Conservation (phyloP, 2,113 vertebrate species). For the Hydropotes inermis region DNA sequence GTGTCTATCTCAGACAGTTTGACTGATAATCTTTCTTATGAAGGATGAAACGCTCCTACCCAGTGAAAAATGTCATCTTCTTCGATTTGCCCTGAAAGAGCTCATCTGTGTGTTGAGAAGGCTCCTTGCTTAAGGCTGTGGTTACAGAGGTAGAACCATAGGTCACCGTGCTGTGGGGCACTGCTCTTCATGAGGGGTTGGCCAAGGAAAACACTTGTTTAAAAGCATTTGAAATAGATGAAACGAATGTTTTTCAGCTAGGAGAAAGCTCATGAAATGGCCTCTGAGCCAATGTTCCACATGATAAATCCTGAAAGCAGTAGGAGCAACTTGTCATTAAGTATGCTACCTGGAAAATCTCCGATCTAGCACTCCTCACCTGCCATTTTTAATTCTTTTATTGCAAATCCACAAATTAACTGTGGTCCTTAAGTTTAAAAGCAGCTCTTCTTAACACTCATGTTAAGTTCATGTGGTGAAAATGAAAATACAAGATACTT, state of each 20-base stretch:
- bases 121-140: not conserved
- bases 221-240: not conserved
- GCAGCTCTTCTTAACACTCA: not conserved
- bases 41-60: not conserved
- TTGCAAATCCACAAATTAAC: not conserved
- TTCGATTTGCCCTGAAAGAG: not conserved
- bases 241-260: conserved; percentile 26
- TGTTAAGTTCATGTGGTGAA: not conserved
- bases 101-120: not conserved
- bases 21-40: conserved; percentile 5
- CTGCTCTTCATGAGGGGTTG: not conserved
- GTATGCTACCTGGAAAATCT: not conserved
- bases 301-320: not conserved
- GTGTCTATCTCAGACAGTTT: not conserved
- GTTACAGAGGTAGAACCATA: not conserved
- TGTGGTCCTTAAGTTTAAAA: not conserved
- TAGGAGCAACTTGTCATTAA: not conserved
- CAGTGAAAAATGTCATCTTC: not conserved
- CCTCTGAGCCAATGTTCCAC: not conserved
- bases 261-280: not conserved
- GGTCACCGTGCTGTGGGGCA: not conserved
- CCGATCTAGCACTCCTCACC: not conserved
- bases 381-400: not conserved
- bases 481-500: not conserved
- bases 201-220: conserved; percentile 46